phyloP scores from a whole-genome alignment of 2,797 vertebrate species.

The Danio aesculapii region DNA sequence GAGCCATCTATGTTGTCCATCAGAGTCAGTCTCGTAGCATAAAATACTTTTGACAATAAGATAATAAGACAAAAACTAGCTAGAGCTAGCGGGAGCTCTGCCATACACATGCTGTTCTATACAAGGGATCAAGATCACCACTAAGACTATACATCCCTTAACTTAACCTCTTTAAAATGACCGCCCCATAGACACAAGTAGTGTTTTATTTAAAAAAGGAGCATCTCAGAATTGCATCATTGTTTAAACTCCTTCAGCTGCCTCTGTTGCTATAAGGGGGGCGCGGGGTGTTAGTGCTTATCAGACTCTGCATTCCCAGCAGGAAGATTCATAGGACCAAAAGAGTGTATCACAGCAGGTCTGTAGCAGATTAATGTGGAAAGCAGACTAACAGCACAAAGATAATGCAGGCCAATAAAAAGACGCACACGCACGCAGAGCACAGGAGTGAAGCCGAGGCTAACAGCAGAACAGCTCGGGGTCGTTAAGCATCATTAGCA shows the following conservation, averaged over 20 bases:
- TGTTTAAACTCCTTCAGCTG: not conserved
- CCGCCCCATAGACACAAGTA: not conserved
- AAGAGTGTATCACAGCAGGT: constrained; percentile 69
- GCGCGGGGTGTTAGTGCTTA: constrained; percentile 65
- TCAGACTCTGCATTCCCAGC: constrained; percentile 75
- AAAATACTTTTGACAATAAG: not conserved
- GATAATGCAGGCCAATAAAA: constrained; percentile 77
- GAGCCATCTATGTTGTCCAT: not conserved
- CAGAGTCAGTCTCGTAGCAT: not conserved
- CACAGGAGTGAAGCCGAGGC: constrained; percentile 46
- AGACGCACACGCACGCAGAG: constrained; percentile 41
- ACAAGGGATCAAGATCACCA: not conserved
- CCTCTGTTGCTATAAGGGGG: not conserved
- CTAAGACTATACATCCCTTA: not conserved
- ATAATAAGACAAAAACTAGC: constrained; percentile 8
- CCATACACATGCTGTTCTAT: not conserved
- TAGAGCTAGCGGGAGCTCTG: not conserved
- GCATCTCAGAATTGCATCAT: not conserved
- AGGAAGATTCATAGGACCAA: constrained; percentile 78
- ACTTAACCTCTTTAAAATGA: not conserved
- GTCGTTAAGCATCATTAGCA: constrained; percentile 50
- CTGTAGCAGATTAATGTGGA: constrained; percentile 78
- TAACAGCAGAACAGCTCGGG: constrained; percentile 43
- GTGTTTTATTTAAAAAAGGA: not conserved
- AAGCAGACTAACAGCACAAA: constrained; percentile 74